These are phyloP conservation scores for Dolichopus griseipennis DNA, from an alignment of 2,888 invertebrate species.

Conservation along the genomic window DNA sequence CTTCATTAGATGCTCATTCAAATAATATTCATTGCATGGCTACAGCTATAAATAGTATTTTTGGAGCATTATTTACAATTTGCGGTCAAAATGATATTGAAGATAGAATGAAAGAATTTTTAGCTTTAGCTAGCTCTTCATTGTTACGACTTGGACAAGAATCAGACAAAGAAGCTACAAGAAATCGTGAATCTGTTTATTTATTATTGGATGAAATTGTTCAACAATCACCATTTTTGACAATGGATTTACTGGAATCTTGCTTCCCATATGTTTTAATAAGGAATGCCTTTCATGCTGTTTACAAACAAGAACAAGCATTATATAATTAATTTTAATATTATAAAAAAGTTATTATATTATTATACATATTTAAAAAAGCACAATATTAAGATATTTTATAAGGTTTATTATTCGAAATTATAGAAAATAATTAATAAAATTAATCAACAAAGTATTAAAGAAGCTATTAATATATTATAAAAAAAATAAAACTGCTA, in stretches of 20 bases:
- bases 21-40: slow-evolving; percentile 99
- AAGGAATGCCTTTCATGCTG: slow-evolving; percentile 95
- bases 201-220: slow-evolving; percentile 94
- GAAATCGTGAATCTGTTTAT: slow-evolving; percentile 94
- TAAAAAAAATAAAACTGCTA: too few relatives aligned
- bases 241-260: slow-evolving; percentile 96
- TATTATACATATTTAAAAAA: not conserved
- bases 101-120: slow-evolving; percentile 93
- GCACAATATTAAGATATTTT: not conserved
- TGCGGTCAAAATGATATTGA: slow-evolving; percentile 94
- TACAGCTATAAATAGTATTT: slow-evolving; percentile 88
- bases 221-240: slow-evolving; percentile 94
- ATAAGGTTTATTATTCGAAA: not conserved
- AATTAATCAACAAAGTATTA: not conserved
- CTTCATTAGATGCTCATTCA: slow-evolving; percentile 85
- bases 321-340: not conserved
- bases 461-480: too few relatives aligned
- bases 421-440: not conserved
- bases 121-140: slow-evolving; percentile 89
- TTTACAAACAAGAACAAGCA: slow-evolving; percentile 76
- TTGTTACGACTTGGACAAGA: slow-evolving; percentile 89
- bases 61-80: slow-evolving; percentile 92
- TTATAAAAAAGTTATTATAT: not conserved
- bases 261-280: slow-evolving; percentile 98
- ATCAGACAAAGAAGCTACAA: slow-evolving; percentile 86